Percentiles rank a stretch among this genome's conserved stretches.
phyloP scores from a whole-genome alignment of 2,888 invertebrate genomes.

The Seira ritae region DNA sequence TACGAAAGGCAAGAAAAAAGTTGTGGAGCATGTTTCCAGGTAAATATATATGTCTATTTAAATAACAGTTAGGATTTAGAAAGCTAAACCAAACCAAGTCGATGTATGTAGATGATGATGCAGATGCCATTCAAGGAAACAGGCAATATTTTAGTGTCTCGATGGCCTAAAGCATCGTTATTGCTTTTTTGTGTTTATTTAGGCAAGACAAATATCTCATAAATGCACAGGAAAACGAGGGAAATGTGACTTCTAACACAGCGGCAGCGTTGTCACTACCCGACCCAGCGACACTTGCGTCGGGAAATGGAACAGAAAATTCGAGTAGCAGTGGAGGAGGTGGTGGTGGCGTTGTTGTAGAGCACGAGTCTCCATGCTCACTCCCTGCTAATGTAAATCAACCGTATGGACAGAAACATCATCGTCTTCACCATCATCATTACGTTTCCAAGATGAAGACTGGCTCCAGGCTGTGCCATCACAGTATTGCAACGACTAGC shows the following conservation, averaged over 20 bases:
- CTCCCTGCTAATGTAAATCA: conserved; percentile 24
- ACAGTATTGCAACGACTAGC: conserved; percentile 70
- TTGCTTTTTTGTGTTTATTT: conserved; percentile 12
- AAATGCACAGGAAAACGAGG: conserved; percentile 32
- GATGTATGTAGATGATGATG: background rate
- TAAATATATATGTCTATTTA: background rate
- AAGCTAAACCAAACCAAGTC: background rate
- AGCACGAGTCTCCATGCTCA: conserved; percentile 28
- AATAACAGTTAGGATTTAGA: background rate
- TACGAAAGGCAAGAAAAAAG: conserved; percentile 5
- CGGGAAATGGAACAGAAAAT: conserved; percentile 43
- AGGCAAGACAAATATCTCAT: conserved; percentile 39
- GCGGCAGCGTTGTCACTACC: conserved; percentile 59
- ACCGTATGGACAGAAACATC: conserved; percentile 15
- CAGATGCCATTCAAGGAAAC: no score
- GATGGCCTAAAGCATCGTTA: background rate
- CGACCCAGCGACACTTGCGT: conserved; percentile 62
- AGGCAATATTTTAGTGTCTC: background rate
- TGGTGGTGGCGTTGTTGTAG: conserved; percentile 26
- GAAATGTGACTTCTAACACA: conserved; percentile 23
- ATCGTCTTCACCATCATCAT: conserved; percentile 51
- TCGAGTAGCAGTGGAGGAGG: conserved; percentile 47
- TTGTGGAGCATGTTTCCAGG: conserved; percentile 28
- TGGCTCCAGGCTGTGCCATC: conserved; percentile 73
- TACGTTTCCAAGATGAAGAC: conserved; percentile 67